Base-by-base conservation (phyloP, 2,113 vertebrate genomes). In the Falco punctatus region DNA sequence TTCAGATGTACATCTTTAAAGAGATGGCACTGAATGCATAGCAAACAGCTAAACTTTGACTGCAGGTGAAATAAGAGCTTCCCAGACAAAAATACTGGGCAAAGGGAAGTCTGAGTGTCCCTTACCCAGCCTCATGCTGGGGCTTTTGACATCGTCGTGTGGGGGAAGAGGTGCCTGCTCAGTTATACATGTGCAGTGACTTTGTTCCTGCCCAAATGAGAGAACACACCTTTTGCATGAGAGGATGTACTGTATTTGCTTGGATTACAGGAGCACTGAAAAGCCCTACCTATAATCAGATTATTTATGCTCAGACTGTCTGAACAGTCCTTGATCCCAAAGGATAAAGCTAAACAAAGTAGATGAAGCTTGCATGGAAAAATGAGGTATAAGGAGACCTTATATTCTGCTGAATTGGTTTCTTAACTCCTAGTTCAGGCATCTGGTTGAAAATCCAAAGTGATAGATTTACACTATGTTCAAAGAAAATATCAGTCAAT, bases 1-100 rank as follows among this genome's bases (percentile, higher is more conserved):
- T 91, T 96, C 87, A 96, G 88, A 96, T 92, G 94, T 71, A 88
- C 91, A 92, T 95, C 94, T 93, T 95, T 86, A 81, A 91, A 90
- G 92, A 81, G 73, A 65, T 75, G 66, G 74, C 90, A 95, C 83
- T 4, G 5, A 84, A 90, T 6, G 14, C 55, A 58, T 19, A 84
- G 64, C 24, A 80, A 88, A 77, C n/a, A 80, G 84, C 86, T 92
- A 64, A 84, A 94, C 73, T 86, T 94, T 33, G 87, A 65, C 70
- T n/a, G 67, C 46, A 88, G 51, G 81, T 65, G 40, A 83, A 93
- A 96, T 59, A 22, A 54, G 86, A 89, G 44, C 71, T 78, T 44
- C 58, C 44, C 18, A 24, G 78, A 42, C 81, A 74, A 91, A 94
- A 78, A 20, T 46, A 5, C 2, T 22, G 14, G 18, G 28, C 0